These are phyloP conservation scores for cattle (Bos taurus) DNA, from an alignment of 2,113 vertebrate genomes.

Conservation along the genomic window DNA sequence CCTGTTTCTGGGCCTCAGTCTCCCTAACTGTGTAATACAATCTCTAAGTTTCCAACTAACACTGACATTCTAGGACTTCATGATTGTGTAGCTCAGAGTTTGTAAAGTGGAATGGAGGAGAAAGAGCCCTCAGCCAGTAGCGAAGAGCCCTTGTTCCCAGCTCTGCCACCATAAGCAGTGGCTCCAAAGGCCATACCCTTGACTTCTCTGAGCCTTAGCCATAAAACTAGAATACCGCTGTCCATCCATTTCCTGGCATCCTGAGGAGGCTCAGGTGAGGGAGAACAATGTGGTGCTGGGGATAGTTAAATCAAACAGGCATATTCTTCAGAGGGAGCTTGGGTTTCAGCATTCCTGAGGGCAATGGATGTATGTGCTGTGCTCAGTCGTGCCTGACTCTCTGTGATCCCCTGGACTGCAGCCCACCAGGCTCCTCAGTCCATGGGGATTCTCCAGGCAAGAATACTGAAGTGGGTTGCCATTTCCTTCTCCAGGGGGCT, in stretches of 20 bases:
- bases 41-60: neutral
- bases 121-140: neutral
- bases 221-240: neutral
- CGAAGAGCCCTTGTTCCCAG: neutral
- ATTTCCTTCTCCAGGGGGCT: neutral
- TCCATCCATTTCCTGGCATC: neutral
- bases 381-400: neutral
- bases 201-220: neutral
- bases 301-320: neutral
- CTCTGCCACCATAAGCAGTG: neutral
- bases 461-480: neutral
- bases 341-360: neutral
- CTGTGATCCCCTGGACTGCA: neutral
- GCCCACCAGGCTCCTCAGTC: neutral
- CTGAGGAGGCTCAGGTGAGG: neutral
- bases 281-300: accelerated
- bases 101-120: neutral
- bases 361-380: neutral
- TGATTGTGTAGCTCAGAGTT: neutral
- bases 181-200: neutral
- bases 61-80: neutral
- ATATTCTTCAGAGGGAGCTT: neutral
- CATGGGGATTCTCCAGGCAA: neutral
- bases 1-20: neutral
- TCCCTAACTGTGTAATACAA: neutral